Evolutionary conservation across 2,797 vertebrate species (phyloP), one percentile per base, ranked within the genome.

Genomic region (Pelodytes ibericus): DNA sequence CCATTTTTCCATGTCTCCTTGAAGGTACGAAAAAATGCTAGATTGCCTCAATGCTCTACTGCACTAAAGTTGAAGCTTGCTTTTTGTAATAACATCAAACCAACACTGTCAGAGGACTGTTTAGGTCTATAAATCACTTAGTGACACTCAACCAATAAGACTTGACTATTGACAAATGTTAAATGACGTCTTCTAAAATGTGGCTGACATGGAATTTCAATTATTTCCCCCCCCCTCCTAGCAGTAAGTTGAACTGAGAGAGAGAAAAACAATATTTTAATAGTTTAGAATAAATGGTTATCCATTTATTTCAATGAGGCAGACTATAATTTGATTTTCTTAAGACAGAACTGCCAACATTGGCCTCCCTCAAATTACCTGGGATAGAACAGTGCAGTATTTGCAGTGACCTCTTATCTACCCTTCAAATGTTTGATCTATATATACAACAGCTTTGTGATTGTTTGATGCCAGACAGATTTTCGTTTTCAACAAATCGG

Each of bases 91-190:
- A 64, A 62, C 60, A 63, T 41, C 16, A 72, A 77, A 71, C 22
- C 36, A 67, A 31, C 53, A 24, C 56, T 67, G 56, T 66, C 39
- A 53, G 24, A 77, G 33, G 25, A 25, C 44, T 73, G 41, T 56
- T 62, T 41, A 44, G 30, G 39, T 72, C 75, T 72, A 78, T 78
- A 72, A 72, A 72, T 78, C 69, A 78, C 75, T 72, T 67, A 59
- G 71, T 31, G 9, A 60, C 56, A 60, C 69, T 67, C 53, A 60
- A 25, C 69, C 75, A 78, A 72, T 68, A 56, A 61, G 63, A 61
- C n/a, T 33, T 30, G 56, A 27, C 49, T 78, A 78, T 72, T 78
- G 76, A 78, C 70, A 67, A 72, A 72, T 78, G 63, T 58, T 72
- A 77, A 31, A 66, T 72, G 75, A 66, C 30, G 33, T 72, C 75